Evolutionary conservation across 1,140 invertebrate genomes (phyloP).

Genomic region (Nebria ingens): DNA sequence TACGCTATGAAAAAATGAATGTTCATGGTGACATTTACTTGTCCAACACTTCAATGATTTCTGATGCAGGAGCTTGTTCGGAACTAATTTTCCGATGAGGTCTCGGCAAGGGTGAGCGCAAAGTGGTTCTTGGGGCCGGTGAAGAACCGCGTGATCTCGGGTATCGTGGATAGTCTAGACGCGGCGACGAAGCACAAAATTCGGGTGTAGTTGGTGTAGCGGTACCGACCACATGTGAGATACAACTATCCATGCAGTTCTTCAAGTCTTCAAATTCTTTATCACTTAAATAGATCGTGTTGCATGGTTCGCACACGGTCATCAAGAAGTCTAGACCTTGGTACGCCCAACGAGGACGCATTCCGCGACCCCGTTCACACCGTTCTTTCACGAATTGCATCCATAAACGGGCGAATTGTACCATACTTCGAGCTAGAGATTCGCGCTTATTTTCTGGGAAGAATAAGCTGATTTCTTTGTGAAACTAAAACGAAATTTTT

Average conservation of each 20-base stretch:
- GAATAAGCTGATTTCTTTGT: constrained; percentile 58
- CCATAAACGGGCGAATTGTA: constrained; percentile 74
- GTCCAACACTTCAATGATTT: constrained; percentile 9
- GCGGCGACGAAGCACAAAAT: constrained; percentile 36
- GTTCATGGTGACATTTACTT: neutral
- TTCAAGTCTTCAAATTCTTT: constrained; percentile 58
- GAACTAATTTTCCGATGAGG: constrained; percentile 27
- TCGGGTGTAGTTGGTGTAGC: constrained; percentile 36
- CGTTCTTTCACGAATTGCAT: constrained; percentile 74
- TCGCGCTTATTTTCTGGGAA: constrained; percentile 20
- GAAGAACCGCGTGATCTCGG: constrained; percentile 27
- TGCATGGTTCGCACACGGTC: constrained; percentile 67
- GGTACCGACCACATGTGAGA: constrained; percentile 68
- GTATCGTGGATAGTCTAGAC: constrained; percentile 24
- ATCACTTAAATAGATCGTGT: constrained; percentile 62
- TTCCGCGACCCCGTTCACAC: constrained; percentile 72
- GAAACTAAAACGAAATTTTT: constrained; percentile 53
- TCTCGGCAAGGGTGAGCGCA: constrained; percentile 26
- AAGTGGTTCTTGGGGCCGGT: constrained; percentile 28
- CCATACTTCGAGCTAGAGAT: constrained; percentile 36
- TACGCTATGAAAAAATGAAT: too few species aligned
- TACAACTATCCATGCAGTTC: constrained; percentile 44
- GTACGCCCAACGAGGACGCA: constrained; percentile 73
- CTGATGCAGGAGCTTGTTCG: constrained; percentile 26
- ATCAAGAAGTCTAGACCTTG: constrained; percentile 79